Percentiles rank a stretch among this genome's conserved stretches.
Conservation (phyloP, 1,140 invertebrate species). For the Meloidogyne exigua region DNA sequence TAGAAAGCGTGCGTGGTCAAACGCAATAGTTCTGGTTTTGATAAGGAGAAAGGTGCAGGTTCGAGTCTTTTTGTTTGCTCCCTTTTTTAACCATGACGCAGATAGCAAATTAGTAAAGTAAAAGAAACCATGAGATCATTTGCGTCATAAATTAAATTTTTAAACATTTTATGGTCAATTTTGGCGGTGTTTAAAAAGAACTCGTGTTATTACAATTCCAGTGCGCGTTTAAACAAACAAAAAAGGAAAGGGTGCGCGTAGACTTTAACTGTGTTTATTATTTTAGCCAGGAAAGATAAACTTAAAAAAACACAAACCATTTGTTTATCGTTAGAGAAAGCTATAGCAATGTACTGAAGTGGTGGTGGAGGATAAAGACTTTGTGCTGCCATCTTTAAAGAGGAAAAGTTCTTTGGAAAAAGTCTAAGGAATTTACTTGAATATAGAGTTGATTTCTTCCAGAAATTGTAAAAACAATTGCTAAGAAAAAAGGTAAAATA, state of each 20-base stretch:
- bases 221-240: background rate
- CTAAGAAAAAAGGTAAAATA: background rate
- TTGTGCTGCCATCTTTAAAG: constrained; percentile 8
- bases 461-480: background rate
- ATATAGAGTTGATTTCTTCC: background rate
- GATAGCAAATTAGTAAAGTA: background rate
- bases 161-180: background rate
- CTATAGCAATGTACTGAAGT: constrained; percentile 5
- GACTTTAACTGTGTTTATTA: too few relatives aligned
- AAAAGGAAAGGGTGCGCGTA: too few relatives aligned
- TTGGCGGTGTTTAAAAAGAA: background rate
- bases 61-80: background rate
- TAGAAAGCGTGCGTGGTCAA: background rate
- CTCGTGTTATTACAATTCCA: too few relatives aligned
- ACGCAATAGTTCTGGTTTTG: background rate
- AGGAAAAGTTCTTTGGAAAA: background rate
- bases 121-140: background rate
- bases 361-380: background rate
- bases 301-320: background rate
- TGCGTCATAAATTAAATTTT: constrained; percentile 7
- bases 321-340: background rate
- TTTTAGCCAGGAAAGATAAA: background rate
- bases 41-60: background rate
- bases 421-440: background rate
- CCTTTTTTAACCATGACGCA: background rate